Conservation (phyloP, 2,888 invertebrate genomes). For the Maniola hyperantus region DNA sequence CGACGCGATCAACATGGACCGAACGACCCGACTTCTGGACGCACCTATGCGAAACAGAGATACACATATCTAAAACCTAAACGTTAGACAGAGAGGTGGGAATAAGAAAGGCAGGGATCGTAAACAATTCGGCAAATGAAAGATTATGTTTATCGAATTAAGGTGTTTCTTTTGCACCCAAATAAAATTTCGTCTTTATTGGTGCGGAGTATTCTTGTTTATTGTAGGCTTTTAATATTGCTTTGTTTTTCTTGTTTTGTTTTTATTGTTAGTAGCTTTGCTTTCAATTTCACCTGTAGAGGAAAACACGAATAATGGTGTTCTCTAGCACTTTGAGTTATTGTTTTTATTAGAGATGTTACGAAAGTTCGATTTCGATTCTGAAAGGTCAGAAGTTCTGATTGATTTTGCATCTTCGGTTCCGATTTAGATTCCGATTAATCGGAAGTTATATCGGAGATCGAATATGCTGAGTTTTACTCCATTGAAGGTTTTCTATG, state of each 20-base stretch:
- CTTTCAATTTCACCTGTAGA: not conserved
- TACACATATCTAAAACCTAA: constrained; percentile 30
- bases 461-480: too few species aligned
- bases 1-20: constrained; percentile 52
- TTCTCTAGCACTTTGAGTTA: not conserved
- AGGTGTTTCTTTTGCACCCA: constrained; percentile 66
- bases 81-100: constrained; percentile 47
- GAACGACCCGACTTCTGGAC: constrained; percentile 50
- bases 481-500: too few species aligned
- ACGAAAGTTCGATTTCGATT: too few species aligned
- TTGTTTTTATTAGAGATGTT: not conserved
- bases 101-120: constrained; percentile 52
- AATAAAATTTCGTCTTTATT: constrained; percentile 76
- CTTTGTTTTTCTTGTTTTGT: constrained; percentile 35
- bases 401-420: too few species aligned
- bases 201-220: constrained; percentile 60
- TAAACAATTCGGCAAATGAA: constrained; percentile 78
- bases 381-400: too few species aligned
- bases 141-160: constrained; percentile 80
- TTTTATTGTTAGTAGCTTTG: constrained; percentile 18
- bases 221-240: constrained; percentile 42
- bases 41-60: constrained; percentile 61
- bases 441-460: too few species aligned
- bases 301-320: not conserved
- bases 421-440: too few species aligned